Evolutionary conservation across 2,113 vertebrate species (phyloP).

Genomic region (Erythrocercus mccallii): DNA sequence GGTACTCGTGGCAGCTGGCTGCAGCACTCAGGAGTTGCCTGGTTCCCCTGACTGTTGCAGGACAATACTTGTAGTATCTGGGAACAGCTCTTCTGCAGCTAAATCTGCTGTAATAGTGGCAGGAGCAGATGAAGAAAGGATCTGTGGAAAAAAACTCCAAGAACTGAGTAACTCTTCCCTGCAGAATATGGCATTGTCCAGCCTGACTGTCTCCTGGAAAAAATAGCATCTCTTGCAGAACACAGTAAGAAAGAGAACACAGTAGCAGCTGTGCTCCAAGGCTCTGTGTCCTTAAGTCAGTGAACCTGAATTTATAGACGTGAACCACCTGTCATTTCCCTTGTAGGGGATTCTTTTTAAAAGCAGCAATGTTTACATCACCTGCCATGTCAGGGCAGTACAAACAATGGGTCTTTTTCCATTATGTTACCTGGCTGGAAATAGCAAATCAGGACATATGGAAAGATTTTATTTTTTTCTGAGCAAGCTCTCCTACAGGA

Average conservation of each 20-base stretch:
- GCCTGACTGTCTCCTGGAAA: constrained; percentile 38
- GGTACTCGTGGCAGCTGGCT: neutral
- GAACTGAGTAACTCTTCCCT: neutral
- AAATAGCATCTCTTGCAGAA: neutral
- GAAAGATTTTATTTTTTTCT: neutral
- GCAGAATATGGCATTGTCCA: constrained; percentile 9
- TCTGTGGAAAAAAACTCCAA: neutral
- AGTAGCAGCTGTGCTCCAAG: neutral
- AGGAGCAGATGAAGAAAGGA: neutral
- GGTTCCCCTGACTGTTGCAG: neutral
- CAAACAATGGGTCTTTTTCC: neutral
- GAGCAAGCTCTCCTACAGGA: constrained; percentile 10
- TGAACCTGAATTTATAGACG: constrained; percentile 31
- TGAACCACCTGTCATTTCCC: constrained; percentile 33
- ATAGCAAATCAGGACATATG: constrained; percentile 24
- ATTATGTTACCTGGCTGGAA: constrained; percentile 34
- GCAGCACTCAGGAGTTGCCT: neutral
- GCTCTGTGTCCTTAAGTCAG: constrained; percentile 37
- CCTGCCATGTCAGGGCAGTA: neutral
- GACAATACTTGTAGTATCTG: neutral
- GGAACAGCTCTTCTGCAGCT: neutral
- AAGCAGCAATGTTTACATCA: constrained; percentile 57
- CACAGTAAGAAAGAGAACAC: constrained; percentile 11
- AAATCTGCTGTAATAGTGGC: neutral
- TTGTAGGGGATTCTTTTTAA: constrained; percentile 42